A percentile compares a stretch with the other conserved stretches of the same genome.
phyloP scores from a whole-genome alignment of 1,140 invertebrate species.

The Listronotus bonariensis region DNA sequence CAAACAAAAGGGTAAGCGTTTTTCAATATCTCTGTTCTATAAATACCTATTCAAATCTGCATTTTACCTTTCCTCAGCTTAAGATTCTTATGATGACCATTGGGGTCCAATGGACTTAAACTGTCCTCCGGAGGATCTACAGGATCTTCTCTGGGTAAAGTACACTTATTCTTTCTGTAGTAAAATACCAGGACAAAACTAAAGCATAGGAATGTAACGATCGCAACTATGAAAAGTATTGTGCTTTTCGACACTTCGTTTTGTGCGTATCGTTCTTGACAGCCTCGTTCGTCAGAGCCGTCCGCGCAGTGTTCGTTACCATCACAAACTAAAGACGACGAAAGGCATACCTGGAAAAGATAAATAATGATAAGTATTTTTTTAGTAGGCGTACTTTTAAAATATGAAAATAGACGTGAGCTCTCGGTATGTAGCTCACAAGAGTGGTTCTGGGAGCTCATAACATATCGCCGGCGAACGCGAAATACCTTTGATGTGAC shows the following conservation, averaged over 20 bases:
- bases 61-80: constrained; percentile 43
- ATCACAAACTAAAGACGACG: constrained; percentile 61
- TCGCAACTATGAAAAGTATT: constrained; percentile 38
- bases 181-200: constrained; percentile 47
- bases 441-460: too few species aligned
- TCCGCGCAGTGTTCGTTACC: constrained; percentile 73
- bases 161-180: constrained; percentile 32
- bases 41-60: too few species aligned
- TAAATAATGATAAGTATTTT: constrained; percentile 35
- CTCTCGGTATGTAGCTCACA: too few species aligned
- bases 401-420: too few species aligned
- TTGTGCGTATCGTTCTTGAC: constrained; percentile 39
- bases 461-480: too few species aligned
- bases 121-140: constrained; percentile 58
- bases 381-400: too few species aligned
- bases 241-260: constrained; percentile 7
- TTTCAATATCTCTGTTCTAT: too few species aligned
- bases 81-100: constrained; percentile 41
- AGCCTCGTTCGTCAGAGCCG: constrained; percentile 70
- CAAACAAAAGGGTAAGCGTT: too few species aligned
- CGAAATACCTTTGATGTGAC: too few species aligned
- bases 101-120: constrained; percentile 48
- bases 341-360: constrained; percentile 36
- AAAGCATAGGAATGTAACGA: constrained; percentile 15
- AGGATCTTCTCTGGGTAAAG: constrained; percentile 28